These are phyloP conservation scores for Formica selysi DNA, from an alignment of 1,140 invertebrate species.

Conservation along the genomic window DNA sequence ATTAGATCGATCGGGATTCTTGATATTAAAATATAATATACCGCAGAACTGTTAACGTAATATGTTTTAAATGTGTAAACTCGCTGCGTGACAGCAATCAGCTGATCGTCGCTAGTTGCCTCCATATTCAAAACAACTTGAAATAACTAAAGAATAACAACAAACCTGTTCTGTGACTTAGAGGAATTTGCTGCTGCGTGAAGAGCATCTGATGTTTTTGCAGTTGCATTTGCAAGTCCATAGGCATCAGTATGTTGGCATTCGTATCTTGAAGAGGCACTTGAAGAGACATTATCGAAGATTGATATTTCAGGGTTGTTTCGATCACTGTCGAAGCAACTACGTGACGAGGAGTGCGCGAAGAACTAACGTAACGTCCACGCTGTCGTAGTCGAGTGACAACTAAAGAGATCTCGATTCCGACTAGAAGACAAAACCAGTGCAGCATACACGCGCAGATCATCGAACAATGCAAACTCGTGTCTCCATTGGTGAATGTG, in stretches of 20 bases:
- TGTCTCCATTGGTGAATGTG: conserved; percentile 41
- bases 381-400: not conserved
- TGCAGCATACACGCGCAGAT: conserved; percentile 46
- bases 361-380: not conserved
- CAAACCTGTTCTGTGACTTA: conserved; percentile 71
- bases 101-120: not conserved
- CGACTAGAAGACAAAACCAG: conserved; percentile 16
- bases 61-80: too few species aligned
- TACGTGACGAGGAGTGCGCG: too few species aligned
- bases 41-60: not conserved
- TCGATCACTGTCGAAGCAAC: too few species aligned
- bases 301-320: not conserved
- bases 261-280: conserved; percentile 13
- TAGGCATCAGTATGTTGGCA: conserved; percentile 12
- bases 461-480: not conserved
- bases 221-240: conserved; percentile 73
- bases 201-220: conserved; percentile 64
- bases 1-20: not conserved
- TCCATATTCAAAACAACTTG: not conserved
- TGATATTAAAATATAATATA: not conserved
- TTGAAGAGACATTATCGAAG: not conserved
- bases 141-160: not conserved
- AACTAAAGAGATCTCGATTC: conserved; percentile 38
- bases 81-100: not conserved
- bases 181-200: conserved; percentile 67